phyloP scores from a whole-genome alignment of 1,140 invertebrate genomes.

The Wiebesia pumilae region DNA sequence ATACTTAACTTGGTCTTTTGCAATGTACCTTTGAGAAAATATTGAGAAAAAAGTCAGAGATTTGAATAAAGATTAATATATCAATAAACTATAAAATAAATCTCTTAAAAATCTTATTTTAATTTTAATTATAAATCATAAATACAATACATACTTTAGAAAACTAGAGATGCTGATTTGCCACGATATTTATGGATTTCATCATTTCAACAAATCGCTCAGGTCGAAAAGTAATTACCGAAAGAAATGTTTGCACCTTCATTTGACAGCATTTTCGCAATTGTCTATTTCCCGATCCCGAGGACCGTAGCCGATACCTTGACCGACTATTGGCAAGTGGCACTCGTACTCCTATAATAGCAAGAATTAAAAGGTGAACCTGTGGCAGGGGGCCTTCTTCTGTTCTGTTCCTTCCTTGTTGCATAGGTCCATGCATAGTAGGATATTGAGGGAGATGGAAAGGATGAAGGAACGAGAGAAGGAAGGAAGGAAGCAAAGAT shows the following conservation, averaged over 20 bases:
- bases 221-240: neutral
- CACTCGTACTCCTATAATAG: constrained; percentile 64
- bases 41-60: too few relatives aligned
- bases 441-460: neutral
- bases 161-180: too few relatives aligned
- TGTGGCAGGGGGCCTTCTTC: constrained; percentile 2
- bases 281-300: neutral
- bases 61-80: too few relatives aligned
- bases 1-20: too few relatives aligned
- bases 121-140: too few relatives aligned
- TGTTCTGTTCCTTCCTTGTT: neutral
- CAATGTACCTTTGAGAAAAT: too few relatives aligned
- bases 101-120: too few relatives aligned
- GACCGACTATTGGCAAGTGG: constrained; percentile 59
- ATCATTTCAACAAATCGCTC: neutral
- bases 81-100: too few relatives aligned
- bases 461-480: neutral
- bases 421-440: neutral
- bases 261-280: neutral
- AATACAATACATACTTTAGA: too few relatives aligned
- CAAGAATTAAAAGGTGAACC: constrained; percentile 63
- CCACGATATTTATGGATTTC: too few relatives aligned
- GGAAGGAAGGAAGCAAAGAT: neutral
- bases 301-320: constrained; percentile 9
- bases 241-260: neutral